Evolutionary conservation across 1,140 invertebrate species (phyloP).

Genomic region (Brachystomella parvula): DNA sequence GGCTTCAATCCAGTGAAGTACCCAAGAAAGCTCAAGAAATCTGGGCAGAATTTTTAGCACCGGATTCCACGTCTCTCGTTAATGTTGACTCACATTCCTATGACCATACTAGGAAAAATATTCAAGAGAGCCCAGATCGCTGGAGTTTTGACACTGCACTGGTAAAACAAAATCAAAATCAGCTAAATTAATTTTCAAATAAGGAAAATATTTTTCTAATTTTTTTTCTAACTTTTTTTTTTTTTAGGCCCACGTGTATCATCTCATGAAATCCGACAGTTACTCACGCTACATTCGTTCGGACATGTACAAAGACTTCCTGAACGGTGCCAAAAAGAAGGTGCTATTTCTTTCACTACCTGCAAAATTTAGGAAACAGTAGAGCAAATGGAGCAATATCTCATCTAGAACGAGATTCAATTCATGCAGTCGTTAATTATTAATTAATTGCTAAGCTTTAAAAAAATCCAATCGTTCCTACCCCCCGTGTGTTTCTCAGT

Average conservation of each 20-base stretch:
- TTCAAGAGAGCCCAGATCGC: conserved; percentile 63
- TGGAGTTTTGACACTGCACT: conserved; percentile 97
- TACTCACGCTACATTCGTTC: conserved; percentile 96
- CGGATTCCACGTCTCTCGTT: conserved; percentile 89
- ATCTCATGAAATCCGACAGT: conserved; percentile 98
- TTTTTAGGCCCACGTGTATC: conserved; percentile 88
- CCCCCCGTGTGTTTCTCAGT: too few relatives aligned
- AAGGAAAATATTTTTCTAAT: not conserved
- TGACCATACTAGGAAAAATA: conserved; percentile 67
- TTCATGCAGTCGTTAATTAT: too few relatives aligned
- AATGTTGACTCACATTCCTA: conserved; percentile 90
- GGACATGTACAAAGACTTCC: conserved; percentile 97
- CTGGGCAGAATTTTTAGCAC: conserved; percentile 87
- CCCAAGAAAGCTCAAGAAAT: conserved; percentile 79
- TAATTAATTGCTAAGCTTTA: too few relatives aligned
- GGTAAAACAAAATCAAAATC: conserved; percentile 51
- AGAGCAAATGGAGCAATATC: conserved; percentile 9
- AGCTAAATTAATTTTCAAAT: too few relatives aligned
- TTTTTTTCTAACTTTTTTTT: too few relatives aligned
- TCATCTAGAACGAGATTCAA: conserved; percentile 1
- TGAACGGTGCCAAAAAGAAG: conserved; percentile 93
- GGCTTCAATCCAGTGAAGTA: conserved; percentile 74
- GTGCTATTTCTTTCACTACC: conserved; percentile 33
- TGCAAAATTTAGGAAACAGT: conserved; percentile 31
- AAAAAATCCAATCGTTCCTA: too few relatives aligned